Base-by-base conservation (phyloP, 2,888 invertebrate genomes). In the Elysia crispata region DNA sequence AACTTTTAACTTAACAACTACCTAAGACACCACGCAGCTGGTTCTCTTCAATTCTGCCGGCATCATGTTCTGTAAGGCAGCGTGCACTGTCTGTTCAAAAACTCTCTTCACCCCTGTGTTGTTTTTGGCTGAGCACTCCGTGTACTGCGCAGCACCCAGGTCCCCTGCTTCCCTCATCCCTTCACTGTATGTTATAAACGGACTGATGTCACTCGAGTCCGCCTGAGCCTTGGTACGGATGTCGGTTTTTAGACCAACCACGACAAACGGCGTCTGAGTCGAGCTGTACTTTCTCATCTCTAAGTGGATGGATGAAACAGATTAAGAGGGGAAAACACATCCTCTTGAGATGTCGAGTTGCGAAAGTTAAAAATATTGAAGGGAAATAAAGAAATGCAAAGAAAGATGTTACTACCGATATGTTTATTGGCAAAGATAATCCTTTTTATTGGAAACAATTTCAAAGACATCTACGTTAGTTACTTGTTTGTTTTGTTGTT, bases 81-180 rank as follows among this genome's bases (percentile, higher is more conserved):
- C 86, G 54, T 84, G 64, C 0, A 85, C 84, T 5, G 86, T 87
- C 11, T 86, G 85, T 57, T 86, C 84, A 69, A 89, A 86, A 54
- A 89, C 86, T 75, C 86, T 80, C 76, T 86, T 85, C 1, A 89
- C 54, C 67, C 88, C 87, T 20, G 85, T 80, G 67, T 83, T 83
- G 73, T 85, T 86, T 60, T 85, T 69, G 15, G 89, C 84, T 5
- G 89, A 89, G 80, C 88, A 88, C 72, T 89, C 89, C 13, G 86
- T 85, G 78, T 88, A 89, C 18, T 83, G 83, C 64, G 83, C 81
- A 1, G 89, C 87, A 18, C 87, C 87, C 3, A 88, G 75, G 23
- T 83, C 79, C 73, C 86, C 85, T 13, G 87, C 89, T 6, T 84
- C 73, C 76, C 86, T 85, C 20, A 86, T 85, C 28, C 86, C 88